Evolutionary conservation across 2,113 vertebrate genomes (phyloP), one percentile per base, ranked within the genome.

Genomic region (Natator depressus): DNA sequence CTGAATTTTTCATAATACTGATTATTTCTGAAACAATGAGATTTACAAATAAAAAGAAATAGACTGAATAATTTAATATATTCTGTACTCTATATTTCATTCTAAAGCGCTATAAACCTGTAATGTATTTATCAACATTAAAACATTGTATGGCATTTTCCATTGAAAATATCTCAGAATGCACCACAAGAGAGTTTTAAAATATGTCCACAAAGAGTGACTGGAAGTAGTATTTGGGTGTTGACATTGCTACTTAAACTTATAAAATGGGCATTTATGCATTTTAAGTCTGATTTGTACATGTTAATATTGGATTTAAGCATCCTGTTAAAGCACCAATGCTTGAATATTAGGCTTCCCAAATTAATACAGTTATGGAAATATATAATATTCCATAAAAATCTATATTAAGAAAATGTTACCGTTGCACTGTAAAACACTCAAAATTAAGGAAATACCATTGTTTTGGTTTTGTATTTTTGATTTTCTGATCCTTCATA

Each of bases 371-470:
- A 42, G n/a, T 91, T 93, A 76, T 46, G 89, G 88, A 69, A 93
- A 80, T 69, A 55, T 13, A 12, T 53, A 0, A 80, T 85, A 80
- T 2, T 94, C 62, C 27, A 27, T 93, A 29, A 88, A 35, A 94
- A 78, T 84, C 3, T 25, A 31, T 83, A 59, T 31, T 54, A 89
- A 93, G 50, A 81, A n/a, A 93, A 75, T 55, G 42, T 90, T 89
- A 31, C 11, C 78, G 16, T 93, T 93, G 90, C 69, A 29, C 80
- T 90, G 86, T 94, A 93, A 76, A 82, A 89, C 54, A 69, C 89
- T 93, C 8, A 84, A 38, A 72, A 20, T n/a, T 38, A 72, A 72
- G 35, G n/a, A 72, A 72, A 72, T 22, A 72, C n/a, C n/a, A 38
- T 72, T 69, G 35, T 69, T 69, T 69, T 72, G 35, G 16, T 38